These are phyloP conservation scores for Fundulus diaphanus DNA, from an alignment of 2,797 vertebrate genomes.

Conservation along the genomic window DNA sequence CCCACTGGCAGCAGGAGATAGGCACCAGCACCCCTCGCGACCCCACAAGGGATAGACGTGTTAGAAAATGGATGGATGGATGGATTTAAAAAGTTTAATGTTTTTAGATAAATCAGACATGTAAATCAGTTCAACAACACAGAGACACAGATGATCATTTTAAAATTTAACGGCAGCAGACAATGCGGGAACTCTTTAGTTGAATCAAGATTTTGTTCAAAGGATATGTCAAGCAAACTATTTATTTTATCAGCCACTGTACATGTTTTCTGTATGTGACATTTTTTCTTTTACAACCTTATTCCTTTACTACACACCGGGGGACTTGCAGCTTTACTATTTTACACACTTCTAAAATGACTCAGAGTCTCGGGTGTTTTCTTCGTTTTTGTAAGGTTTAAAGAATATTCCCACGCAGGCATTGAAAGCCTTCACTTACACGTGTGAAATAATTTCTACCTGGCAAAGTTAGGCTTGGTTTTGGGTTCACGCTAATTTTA, in stretches of 20 bases:
- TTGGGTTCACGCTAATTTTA: background rate
- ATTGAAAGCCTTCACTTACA: background rate
- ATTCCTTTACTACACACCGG: background rate
- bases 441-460: background rate
- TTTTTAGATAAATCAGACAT: background rate
- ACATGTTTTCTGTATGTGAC: background rate
- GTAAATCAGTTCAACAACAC: background rate
- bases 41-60: too few relatives aligned
- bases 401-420: background rate
- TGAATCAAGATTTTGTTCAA: background rate
- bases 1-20: too few relatives aligned
- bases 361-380: background rate
- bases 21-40: too few relatives aligned
- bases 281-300: background rate
- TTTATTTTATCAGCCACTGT: background rate
- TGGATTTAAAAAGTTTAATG: background rate
- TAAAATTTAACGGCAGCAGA: background rate
- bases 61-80: too few relatives aligned
- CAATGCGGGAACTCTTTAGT: background rate
- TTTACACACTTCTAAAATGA: background rate
- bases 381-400: background rate
- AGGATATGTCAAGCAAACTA: background rate
- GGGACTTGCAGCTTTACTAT: background rate
- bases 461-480: too few relatives aligned
- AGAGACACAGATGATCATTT: background rate